phyloP scores from a whole-genome alignment of 1,140 invertebrate genomes.

The Notospermus geniculatus region DNA sequence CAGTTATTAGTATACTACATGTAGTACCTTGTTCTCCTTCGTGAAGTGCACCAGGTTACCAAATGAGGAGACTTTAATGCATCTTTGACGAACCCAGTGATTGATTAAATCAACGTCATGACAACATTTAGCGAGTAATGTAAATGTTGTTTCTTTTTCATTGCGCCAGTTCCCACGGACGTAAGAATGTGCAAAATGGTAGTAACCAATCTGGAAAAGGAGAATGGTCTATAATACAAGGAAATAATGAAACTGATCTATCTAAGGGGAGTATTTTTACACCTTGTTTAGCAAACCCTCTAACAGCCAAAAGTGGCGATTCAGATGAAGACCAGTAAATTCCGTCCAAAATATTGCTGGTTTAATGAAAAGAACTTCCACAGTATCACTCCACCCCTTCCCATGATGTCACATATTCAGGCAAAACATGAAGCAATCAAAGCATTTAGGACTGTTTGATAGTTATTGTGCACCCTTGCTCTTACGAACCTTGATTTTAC shows the following conservation, averaged over 20 bases:
- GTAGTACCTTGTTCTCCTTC: slow-evolving; percentile 40
- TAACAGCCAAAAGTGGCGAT: too few species aligned
- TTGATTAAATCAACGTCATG: slow-evolving; percentile 59
- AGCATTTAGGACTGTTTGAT: too few species aligned
- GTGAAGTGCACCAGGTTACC: slow-evolving; percentile 57
- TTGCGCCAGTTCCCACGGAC: slow-evolving; percentile 59
- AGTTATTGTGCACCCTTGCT: not conserved
- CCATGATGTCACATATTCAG: too few species aligned
- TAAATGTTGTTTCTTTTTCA: slow-evolving; percentile 51
- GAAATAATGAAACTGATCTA: too few species aligned
- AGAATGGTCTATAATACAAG: slow-evolving; percentile 5
- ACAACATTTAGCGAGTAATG: slow-evolving; percentile 58
- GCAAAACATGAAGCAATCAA: too few species aligned
- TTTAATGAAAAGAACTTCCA: too few species aligned
- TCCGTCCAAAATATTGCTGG: too few species aligned
- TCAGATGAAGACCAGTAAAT: too few species aligned
- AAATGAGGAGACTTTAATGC: slow-evolving; percentile 56
- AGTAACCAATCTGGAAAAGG: slow-evolving; percentile 53
- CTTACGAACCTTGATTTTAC: too few species aligned
- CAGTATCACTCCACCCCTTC: too few species aligned
- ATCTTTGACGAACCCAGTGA: slow-evolving; percentile 55
- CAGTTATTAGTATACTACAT: not conserved
- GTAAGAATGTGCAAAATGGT: slow-evolving; percentile 60
- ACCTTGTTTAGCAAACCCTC: too few species aligned
- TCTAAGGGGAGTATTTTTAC: too few species aligned